A percentile compares a stretch with the other conserved stretches of the same genome.
Evolutionary conservation across 1,140 invertebrate genomes (phyloP).

Genomic region (Planococcus citri): DNA sequence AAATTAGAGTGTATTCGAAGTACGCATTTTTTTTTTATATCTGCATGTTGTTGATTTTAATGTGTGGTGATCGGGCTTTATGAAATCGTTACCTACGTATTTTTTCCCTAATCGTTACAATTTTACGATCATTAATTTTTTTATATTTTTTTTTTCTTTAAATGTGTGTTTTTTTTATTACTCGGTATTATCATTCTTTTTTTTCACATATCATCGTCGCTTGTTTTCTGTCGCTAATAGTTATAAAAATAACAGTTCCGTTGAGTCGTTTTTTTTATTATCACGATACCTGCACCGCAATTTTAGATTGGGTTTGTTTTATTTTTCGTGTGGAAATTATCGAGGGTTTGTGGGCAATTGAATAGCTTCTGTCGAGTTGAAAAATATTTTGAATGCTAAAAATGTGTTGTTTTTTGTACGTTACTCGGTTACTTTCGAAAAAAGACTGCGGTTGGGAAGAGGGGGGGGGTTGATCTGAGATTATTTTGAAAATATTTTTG

Average conservation of each 20-base stretch:
- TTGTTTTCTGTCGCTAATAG: slow-evolving; percentile 19
- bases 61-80: slow-evolving; percentile 16
- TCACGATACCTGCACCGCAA: neutral
- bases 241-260: neutral
- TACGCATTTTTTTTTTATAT: neutral
- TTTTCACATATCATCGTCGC: slow-evolving; percentile 15
- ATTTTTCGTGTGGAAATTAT: no score
- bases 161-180: slow-evolving; percentile 2
- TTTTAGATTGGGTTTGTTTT: no score
- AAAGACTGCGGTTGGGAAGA: no score
- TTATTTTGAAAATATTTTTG: no score
- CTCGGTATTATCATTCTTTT: neutral
- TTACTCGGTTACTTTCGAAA: no score
- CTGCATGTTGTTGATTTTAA: slow-evolving; percentile 13
- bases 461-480: no score
- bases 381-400: no score
- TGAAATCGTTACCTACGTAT: neutral
- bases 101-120: neutral
- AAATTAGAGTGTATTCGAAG: no score
- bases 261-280: neutral
- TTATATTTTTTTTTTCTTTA: neutral
- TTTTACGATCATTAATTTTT: neutral
- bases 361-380: no score
- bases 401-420: no score
- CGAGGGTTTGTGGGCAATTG: no score